Evolutionary conservation across 2,797 vertebrate genomes (phyloP), one percentile per base, ranked within the genome.

Genomic region (Thaleichthys pacificus): DNA sequence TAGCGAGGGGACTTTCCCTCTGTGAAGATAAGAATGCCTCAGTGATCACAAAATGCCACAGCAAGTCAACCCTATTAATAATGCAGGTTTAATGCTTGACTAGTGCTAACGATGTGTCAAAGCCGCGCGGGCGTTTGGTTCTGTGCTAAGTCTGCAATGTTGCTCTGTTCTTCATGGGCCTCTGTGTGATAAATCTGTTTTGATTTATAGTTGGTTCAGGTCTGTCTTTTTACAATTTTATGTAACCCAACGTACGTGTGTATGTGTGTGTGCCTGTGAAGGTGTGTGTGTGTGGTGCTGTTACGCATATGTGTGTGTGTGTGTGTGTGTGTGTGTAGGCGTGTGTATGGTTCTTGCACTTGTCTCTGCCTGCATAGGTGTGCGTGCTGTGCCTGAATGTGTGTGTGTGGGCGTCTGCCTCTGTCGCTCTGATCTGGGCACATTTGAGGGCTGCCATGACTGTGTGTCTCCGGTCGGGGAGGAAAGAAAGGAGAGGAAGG

Each of bases 51-150:
- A 62, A 17, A 75, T 24, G 82, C 76, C 87, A 82, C 83, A 85
- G 88, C 72, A 11, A 38, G 85, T 87, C 82, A 85, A 69, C 61
- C 73, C 71, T 0, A n/a, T 88, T 78, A 88, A 89, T 86, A 88
- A 84, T 86, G 74, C 81, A 82, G 74, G 79, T 75, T 82, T 80
- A 80, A 80, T 82, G 75, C 86, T 74, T 81, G 78, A 79, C 79
- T 86, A 83, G 60, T 79, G 74, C 80, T 54, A 54, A 54, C 19
- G 17, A 54, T 2, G 6, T 54, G 51, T 14, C 17, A 54, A n/a
- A 5, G 4, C 51, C 5, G 51, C 19, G 17, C 51, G 4, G 8
- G 19, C 49, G 11, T 51, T 14, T 51, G 1, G 51, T 17, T 54
- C 51, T 54, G 51, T 54, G 17, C 19, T 54, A 7, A 54, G 2